Base-by-base conservation (phyloP, 2,888 invertebrate species). In the Oscheius sp. region DNA sequence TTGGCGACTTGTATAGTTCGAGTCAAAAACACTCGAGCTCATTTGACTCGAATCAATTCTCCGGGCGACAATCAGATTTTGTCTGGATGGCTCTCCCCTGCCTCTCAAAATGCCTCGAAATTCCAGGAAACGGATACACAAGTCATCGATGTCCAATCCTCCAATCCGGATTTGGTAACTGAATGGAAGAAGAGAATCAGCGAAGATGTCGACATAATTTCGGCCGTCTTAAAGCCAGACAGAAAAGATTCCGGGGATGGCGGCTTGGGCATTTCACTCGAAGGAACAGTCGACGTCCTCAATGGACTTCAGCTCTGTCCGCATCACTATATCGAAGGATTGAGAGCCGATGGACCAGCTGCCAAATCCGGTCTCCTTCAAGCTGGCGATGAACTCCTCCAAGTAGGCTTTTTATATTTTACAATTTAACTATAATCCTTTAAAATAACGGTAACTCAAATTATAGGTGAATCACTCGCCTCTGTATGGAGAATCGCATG, bases 261-360 rank as follows among this genome's bases (percentile, higher is more conserved):
- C 52, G 84, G 86, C 1, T 69, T 85, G 20, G 97, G 97, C 1
- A 90, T 98, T 65, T 97, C 97, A 37, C 96, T 98, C 83, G 96
- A 85, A 70, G 97, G 98, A 63, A 98, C 98, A 0, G 97, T 87
- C 33, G 98, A 98, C 88, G 96, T 98, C 65, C 96, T 97, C 89
- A 93, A 93, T 82, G 97, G 97, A 25, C 91, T 93, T 69, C 97
- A 98, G 89, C 94, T 96, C 48, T 91, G 96, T 70, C 97, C 98
- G 1, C 98, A 98, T 89, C 98, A 97, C 89, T 97, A 96, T 88
- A 96, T 98, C 86, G 92, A 97, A 79, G 73, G 77, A 39, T 95
- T 98, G 84, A 90, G 97, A 82, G 92, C 93, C n/a, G 95, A 96
- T 88, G 97, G 98, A 0, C 97, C 98, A 0, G 96, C 98, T 1